These are phyloP conservation scores for Emys orbicularis DNA, from an alignment of 2,797 vertebrate species.

Conservation along the genomic window DNA sequence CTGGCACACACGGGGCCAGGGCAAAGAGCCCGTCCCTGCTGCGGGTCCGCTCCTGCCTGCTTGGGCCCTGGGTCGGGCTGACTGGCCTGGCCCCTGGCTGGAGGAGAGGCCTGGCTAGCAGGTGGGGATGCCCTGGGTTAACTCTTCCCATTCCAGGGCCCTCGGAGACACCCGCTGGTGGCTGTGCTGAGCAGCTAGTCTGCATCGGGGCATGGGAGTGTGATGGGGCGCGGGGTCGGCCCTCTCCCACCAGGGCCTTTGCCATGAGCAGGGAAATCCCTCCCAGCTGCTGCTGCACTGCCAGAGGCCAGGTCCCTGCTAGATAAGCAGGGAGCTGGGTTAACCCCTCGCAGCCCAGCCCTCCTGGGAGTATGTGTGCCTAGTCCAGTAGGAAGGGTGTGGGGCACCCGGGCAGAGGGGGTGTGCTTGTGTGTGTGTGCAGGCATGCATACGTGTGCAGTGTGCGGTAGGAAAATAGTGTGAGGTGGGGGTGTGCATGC, in stretches of 20 bases:
- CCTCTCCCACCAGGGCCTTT: not conserved
- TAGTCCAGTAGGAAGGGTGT: not conserved
- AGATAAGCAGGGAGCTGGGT: not conserved
- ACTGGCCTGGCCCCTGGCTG: no score
- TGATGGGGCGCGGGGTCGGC: not conserved
- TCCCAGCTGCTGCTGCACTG: no score
- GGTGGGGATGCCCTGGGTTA: not conserved
- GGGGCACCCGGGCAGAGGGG: not conserved
- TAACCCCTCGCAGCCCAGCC: not conserved
- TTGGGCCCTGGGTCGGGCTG: no score
- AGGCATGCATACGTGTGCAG: not conserved
- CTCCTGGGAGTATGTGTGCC: accelerated
- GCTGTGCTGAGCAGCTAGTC: not conserved
- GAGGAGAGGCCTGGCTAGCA: not conserved
- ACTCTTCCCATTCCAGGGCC: not conserved
- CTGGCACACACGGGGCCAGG: no score
- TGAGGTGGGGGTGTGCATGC: not conserved
- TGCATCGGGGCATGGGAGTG: not conserved
- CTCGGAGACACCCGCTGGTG: not conserved
- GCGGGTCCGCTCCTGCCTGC: not conserved
- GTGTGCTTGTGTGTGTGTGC: not conserved
- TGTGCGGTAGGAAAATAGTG: not conserved
- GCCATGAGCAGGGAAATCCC: no score
- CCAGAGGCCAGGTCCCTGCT: not conserved
- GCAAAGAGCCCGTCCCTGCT: not conserved